Evolutionary conservation across 2,113 vertebrate genomes (phyloP).

Genomic region (Microtus richardsoni): DNA sequence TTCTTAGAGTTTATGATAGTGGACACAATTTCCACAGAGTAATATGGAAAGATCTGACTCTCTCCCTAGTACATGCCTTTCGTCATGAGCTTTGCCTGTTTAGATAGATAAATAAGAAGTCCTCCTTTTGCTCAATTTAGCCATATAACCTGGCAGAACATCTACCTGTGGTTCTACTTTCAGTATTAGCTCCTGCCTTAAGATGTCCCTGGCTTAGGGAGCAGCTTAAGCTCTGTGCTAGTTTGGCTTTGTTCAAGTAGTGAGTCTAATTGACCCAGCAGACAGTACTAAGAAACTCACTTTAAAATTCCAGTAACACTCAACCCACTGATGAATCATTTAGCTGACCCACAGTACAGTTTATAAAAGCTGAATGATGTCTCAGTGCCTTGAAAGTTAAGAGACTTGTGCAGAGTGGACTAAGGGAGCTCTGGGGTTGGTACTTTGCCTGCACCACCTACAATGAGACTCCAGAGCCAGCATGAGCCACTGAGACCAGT

Average conservation of each 20-base stretch:
- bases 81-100: background rate
- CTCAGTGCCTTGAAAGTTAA: slow-evolving; percentile 67
- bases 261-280: background rate
- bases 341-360: slow-evolving; percentile 35
- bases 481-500: background rate
- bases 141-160: slow-evolving; percentile 5
- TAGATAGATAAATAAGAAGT: slow-evolving; percentile 19
- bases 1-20: slow-evolving; percentile 11
- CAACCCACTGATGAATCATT: slow-evolving; percentile 58
- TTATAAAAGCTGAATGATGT: slow-evolving; percentile 68
- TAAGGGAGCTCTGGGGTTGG: background rate
- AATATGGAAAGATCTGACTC: background rate
- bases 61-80: background rate
- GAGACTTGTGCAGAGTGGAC: slow-evolving; percentile 58
- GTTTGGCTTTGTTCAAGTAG: slow-evolving; percentile 35
- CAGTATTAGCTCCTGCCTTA: slow-evolving; percentile 17
- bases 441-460: background rate
- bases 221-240: background rate
- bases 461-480: background rate
- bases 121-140: slow-evolving; percentile 40
- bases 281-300: slow-evolving; percentile 14
- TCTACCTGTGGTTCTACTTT: background rate
- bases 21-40: background rate
- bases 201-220: background rate
- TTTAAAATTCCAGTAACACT: slow-evolving; percentile 50